A percentile compares a stretch with the other conserved stretches of the same genome.
Evolutionary conservation across 2,113 vertebrate genomes (phyloP).

Genomic region (Tamias sibiricus): DNA sequence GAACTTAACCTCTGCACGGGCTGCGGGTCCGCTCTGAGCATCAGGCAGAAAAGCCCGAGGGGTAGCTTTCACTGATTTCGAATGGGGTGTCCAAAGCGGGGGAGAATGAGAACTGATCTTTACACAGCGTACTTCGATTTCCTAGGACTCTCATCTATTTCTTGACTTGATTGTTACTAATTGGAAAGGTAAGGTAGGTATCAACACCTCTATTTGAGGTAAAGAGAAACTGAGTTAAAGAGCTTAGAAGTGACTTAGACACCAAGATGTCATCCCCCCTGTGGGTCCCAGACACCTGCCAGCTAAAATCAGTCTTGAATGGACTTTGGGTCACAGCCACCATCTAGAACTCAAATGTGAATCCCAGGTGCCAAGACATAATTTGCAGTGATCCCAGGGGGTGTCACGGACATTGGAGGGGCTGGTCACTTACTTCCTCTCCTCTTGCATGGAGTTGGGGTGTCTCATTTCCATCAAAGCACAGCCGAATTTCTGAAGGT

Average conservation of each 20-base stretch:
- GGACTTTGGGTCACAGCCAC: background rate
- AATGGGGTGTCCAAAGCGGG: background rate
- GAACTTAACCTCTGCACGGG: background rate
- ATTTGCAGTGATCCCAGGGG: background rate
- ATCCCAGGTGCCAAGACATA: too few relatives aligned
- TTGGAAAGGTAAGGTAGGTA: background rate
- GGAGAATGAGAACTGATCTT: background rate
- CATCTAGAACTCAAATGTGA: background rate
- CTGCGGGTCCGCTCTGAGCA: accelerated
- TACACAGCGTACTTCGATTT: accelerated
- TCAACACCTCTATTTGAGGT: background rate
- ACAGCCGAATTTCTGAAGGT: conserved; percentile 94
- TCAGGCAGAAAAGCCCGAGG: background rate
- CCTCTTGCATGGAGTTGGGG: conserved; percentile 94
- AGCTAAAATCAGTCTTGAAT: background rate
- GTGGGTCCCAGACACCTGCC: background rate
- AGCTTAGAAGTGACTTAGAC: background rate
- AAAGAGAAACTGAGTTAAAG: background rate
- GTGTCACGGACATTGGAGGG: background rate
- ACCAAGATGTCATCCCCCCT: background rate
- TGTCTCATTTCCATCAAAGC: conserved; percentile 98
- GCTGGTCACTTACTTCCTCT: conserved; percentile 92
- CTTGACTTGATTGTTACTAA: background rate
- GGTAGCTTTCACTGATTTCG: background rate
- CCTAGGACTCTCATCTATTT: background rate